phyloP scores from a whole-genome alignment of 2,888 invertebrate species.

The Tineola bisselliella region DNA sequence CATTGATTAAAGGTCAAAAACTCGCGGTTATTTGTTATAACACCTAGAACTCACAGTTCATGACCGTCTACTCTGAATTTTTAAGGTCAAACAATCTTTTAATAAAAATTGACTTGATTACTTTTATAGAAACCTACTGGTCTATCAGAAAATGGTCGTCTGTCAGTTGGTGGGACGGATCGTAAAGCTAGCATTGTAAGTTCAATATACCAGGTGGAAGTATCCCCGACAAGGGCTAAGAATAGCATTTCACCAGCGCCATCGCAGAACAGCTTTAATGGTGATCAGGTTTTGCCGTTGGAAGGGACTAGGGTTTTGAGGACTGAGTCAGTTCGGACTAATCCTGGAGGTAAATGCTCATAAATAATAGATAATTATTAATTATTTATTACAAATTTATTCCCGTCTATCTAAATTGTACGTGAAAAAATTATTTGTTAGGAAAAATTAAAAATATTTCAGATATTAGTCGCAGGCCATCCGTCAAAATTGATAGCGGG shows the following conservation, averaged over 20 bases:
- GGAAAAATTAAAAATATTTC: constrained; percentile 18
- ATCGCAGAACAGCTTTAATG: constrained; percentile 24
- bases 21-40: no score
- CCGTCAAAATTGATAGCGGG: constrained; percentile 40
- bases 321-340: constrained; percentile 45
- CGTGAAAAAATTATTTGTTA: not conserved
- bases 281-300: constrained; percentile 20
- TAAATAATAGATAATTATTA: not conserved
- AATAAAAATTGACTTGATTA: not conserved
- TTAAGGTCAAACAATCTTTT: not conserved
- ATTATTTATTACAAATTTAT: not conserved
- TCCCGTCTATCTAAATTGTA: no score
- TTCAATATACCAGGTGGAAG: constrained; percentile 44
- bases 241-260: constrained; percentile 52
- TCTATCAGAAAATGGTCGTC: constrained; percentile 50
- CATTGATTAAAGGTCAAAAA: no score
- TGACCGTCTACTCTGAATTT: no score
- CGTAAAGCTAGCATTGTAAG: constrained; percentile 60
- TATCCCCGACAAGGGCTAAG: constrained; percentile 41
- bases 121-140: constrained; percentile 41
- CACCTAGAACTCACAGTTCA: no score
- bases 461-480: constrained; percentile 52
- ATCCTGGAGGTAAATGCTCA: constrained; percentile 14
- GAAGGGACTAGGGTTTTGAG: constrained; percentile 31
- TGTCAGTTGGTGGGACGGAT: constrained; percentile 55